Evolutionary conservation across 2,888 invertebrate genomes (phyloP).

Genomic region (Drosophila borealis): DNA sequence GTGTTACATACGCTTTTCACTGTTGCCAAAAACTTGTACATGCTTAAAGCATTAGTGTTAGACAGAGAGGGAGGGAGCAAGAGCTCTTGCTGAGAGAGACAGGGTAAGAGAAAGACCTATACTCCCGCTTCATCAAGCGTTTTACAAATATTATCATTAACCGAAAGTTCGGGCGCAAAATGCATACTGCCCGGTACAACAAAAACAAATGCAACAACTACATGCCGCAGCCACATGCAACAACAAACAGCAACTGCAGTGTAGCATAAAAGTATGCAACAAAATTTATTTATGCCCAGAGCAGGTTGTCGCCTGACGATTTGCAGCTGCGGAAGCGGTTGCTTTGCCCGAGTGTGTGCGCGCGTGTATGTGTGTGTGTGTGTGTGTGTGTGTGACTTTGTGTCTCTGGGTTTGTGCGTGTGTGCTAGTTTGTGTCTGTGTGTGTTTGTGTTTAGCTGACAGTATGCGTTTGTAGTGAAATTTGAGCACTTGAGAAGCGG

Average conservation of each 20-base stretch:
- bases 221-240: not conserved
- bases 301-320: constrained; percentile 67
- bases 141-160: constrained; percentile 58
- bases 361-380: not conserved
- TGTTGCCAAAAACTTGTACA: constrained; percentile 51
- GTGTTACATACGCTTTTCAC: constrained; percentile 29
- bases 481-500: constrained; percentile 52
- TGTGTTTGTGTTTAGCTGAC: constrained; percentile 14
- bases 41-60: constrained; percentile 23
- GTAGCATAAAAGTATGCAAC: constrained; percentile 63
- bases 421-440: not conserved
- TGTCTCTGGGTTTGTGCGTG: constrained; percentile 5
- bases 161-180: constrained; percentile 18
- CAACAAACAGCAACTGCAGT: not conserved
- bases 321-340: constrained; percentile 62
- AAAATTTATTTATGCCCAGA: constrained; percentile 72
- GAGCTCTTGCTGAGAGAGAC: no score
- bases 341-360: not conserved
- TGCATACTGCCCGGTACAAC: not conserved
- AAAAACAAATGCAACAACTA: constrained; percentile 1
- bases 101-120: not conserved
- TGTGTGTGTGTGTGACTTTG: not conserved
- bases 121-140: constrained; percentile 69
- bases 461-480: constrained; percentile 49
- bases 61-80: no score